A percentile compares a stretch with the other conserved stretches of the same genome.
phyloP scores from a whole-genome alignment of 2,113 vertebrate genomes.

The Nycticryphes semicollaris region DNA sequence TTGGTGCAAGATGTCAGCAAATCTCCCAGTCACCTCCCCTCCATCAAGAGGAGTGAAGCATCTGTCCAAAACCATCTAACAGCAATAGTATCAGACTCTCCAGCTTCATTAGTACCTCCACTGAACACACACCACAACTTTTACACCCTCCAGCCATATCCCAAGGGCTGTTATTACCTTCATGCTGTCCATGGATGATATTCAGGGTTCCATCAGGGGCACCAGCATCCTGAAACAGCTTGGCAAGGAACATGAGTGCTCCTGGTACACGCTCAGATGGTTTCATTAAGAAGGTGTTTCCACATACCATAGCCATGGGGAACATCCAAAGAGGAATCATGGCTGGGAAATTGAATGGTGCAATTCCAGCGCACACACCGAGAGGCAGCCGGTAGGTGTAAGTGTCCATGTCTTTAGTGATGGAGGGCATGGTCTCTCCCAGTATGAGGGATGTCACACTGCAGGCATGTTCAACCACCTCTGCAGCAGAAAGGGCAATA shows the following conservation, averaged over 20 bases:
- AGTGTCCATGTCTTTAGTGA: constrained; percentile 98
- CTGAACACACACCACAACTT: not conserved
- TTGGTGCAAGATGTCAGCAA: not conserved
- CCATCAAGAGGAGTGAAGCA: not conserved
- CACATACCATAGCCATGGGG: constrained; percentile 94
- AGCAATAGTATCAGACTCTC: not conserved
- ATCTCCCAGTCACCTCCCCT: not conserved
- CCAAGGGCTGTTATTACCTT: constrained; percentile 71
- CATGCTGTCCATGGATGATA: constrained; percentile 93
- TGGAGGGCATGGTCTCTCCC: constrained; percentile 93
- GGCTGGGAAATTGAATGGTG: constrained; percentile 96
- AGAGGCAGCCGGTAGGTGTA: constrained; percentile 91
- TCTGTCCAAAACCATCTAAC: not conserved
- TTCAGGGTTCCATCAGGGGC: constrained; percentile 92
- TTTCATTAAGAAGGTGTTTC: constrained; percentile 96
- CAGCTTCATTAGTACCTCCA: not conserved
- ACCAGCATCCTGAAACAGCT: constrained; percentile 92
- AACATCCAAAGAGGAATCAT: constrained; percentile 99
- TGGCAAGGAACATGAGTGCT: constrained; percentile 91
- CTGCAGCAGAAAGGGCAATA: constrained; percentile 73
- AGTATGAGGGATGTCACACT: constrained; percentile 95
- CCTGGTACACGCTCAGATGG: constrained; percentile 94
- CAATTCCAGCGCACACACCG: constrained; percentile 92
- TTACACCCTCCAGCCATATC: not conserved
- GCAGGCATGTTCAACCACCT: constrained; percentile 96